Percentiles rank a stretch among this genome's conserved stretches.
phyloP scores from a whole-genome alignment of 2,113 vertebrate species.

The Mobula birostris region DNA sequence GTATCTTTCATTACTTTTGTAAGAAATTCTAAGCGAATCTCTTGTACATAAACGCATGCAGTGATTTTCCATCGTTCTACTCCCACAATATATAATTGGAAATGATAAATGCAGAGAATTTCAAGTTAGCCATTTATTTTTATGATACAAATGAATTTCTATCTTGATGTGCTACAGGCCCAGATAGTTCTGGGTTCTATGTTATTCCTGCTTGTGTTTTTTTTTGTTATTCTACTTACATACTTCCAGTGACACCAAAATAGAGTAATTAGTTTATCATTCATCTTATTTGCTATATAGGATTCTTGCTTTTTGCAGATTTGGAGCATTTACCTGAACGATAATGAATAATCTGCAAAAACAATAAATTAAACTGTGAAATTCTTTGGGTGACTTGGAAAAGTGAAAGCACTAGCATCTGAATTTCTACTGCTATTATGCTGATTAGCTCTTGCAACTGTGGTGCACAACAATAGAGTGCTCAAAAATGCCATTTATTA shows the following conservation, averaged over 20 bases:
- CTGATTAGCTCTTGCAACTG: not conserved
- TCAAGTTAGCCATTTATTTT: too few species aligned
- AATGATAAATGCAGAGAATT: not conserved
- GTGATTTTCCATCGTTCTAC: not conserved
- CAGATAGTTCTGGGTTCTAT: not conserved
- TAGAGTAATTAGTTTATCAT: not conserved
- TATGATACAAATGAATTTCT: not conserved
- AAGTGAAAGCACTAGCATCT: not conserved
- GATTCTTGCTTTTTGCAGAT: not conserved
- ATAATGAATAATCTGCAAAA: not conserved
- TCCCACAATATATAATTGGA: not conserved
- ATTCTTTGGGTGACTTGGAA: not conserved
- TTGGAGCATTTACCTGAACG: not conserved
- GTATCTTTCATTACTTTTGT: too few species aligned
- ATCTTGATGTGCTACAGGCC: not conserved
- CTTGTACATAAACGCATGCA: not conserved
- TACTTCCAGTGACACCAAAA: not conserved
- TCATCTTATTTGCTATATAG: not conserved
- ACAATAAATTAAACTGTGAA: not conserved
- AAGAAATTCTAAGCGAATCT: not conserved
- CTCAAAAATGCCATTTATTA: too few species aligned
- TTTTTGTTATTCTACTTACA: not conserved
- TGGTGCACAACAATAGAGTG: too few species aligned
- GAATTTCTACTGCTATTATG: not conserved
- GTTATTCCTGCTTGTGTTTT: not conserved